Conservation (phyloP, 2,797 vertebrate genomes). For the Odontamblyopus lacepedii region DNA sequence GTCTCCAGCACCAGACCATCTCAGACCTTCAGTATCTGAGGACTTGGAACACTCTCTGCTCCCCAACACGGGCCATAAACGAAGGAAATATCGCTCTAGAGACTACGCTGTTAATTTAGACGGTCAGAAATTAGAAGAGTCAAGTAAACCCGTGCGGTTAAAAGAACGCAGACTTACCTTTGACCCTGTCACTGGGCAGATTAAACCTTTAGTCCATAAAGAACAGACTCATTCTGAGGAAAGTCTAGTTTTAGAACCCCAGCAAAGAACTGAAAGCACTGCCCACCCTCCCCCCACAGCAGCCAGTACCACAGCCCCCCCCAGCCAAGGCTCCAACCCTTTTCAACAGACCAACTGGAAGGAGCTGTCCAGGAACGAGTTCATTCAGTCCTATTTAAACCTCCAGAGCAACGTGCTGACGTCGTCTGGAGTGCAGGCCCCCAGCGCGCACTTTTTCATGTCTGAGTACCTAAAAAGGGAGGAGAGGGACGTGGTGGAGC, state of each 20-base stretch:
- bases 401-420: constrained; percentile 96
- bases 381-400: constrained; percentile 98
- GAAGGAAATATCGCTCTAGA: constrained; percentile 92
- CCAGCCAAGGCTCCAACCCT: constrained; percentile 85
- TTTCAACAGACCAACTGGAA: constrained; percentile 99
- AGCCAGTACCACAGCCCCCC: constrained; percentile 74
- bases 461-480: constrained; percentile 96
- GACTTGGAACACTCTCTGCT: constrained; percentile 76
- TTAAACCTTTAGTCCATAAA: constrained; percentile 92
- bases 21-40: constrained; percentile 57
- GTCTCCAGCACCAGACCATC: constrained; percentile 62
- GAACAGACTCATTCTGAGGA: constrained; percentile 88
- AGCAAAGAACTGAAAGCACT: constrained; percentile 83
- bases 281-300: constrained; percentile 76
- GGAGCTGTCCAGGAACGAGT: constrained; percentile 95
- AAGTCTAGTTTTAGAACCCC: constrained; percentile 65
- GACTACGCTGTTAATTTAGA: constrained; percentile 92
- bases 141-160: constrained; percentile 93
- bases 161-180: constrained; percentile 98
- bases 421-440: constrained; percentile 93
- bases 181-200: constrained; percentile 96
- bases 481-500: constrained; percentile 86
- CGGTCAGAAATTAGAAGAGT: constrained; percentile 87
- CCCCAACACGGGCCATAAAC: constrained; percentile 85
- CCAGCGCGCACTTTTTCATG: constrained; percentile 97